phyloP scores from a whole-genome alignment of 2,888 invertebrate species.

The Drosophila nigritarsus region DNA sequence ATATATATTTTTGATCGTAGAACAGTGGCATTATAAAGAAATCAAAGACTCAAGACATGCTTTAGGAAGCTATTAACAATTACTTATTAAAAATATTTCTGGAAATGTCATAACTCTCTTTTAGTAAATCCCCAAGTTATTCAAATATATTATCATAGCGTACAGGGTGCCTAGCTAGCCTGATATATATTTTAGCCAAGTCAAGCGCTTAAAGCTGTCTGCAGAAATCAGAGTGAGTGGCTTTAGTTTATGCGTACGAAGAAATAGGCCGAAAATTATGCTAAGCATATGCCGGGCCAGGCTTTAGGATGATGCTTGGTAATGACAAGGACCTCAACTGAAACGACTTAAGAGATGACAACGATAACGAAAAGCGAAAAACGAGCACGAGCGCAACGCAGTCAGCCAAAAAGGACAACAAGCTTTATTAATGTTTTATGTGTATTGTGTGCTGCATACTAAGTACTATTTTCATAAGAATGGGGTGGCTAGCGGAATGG shows the following conservation, averaged over 20 bases:
- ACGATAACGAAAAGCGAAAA: neutral
- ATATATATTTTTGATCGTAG: neutral
- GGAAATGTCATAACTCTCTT: neutral
- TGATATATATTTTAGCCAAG: constrained; percentile 57
- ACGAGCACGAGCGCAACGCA: constrained; percentile 45
- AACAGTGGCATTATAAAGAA: neutral
- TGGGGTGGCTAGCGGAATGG: neutral
- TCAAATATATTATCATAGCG: neutral
- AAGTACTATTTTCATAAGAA: constrained; percentile 42
- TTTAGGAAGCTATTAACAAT: neutral
- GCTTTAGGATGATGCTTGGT: constrained; percentile 60
- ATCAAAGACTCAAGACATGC: neutral
- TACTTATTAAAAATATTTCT: neutral
- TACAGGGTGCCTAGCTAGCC: neutral
- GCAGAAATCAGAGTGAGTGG: constrained; percentile 46
- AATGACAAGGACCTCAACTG: constrained; percentile 71
- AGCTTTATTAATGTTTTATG: constrained; percentile 81
- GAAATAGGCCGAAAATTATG: constrained; percentile 68
- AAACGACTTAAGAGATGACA: constrained; percentile 33
- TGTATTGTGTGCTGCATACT: constrained; percentile 77
- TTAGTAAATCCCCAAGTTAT: neutral
- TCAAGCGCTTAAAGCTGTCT: constrained; percentile 37
- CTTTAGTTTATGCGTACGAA: constrained; percentile 44
- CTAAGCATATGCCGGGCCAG: constrained; percentile 71
- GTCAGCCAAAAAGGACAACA: constrained; percentile 76